Conservation (phyloP, 2,113 vertebrate species). For the Zosterops japonicus region DNA sequence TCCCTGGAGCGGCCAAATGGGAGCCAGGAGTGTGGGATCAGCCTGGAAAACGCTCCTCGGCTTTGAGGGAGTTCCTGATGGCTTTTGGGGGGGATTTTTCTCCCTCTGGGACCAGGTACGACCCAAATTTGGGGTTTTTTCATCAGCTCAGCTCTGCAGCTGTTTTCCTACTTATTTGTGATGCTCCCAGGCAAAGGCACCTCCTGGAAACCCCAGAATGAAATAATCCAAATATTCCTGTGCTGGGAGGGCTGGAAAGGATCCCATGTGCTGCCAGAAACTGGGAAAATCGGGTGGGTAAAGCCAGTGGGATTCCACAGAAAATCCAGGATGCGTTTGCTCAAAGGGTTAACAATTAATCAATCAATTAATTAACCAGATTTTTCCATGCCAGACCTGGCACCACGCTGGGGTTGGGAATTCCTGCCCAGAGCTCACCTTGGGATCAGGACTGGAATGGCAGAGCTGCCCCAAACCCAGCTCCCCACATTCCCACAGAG, state of each 20-base stretch:
- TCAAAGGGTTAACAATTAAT: not conserved
- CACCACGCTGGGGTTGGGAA: not conserved
- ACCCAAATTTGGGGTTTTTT: not conserved
- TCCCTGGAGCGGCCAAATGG: not conserved
- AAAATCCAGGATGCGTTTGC: not conserved
- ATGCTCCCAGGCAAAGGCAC: not conserved
- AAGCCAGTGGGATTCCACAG: fast-evolving
- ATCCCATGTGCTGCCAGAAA: not conserved
- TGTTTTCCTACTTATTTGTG: fast-evolving
- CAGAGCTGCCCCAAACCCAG: not conserved
- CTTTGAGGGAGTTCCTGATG: not conserved
- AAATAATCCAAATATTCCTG: not conserved
- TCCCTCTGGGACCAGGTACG: not conserved
- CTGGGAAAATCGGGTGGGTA: fast-evolving
- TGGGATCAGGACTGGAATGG: fast-evolving
- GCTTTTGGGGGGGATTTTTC: not conserved
- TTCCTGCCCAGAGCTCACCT: fast-evolving
- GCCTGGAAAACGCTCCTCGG: not conserved
- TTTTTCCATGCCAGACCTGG: too few relatives aligned
- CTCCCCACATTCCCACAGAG: fast-evolving
- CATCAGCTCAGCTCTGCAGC: not conserved
- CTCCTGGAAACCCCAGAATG: not conserved
- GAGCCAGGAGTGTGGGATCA: not conserved
- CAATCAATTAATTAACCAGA: not conserved
- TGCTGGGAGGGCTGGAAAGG: not conserved